phyloP scores from a whole-genome alignment of 2,113 vertebrate species.

The Riparia riparia region DNA sequence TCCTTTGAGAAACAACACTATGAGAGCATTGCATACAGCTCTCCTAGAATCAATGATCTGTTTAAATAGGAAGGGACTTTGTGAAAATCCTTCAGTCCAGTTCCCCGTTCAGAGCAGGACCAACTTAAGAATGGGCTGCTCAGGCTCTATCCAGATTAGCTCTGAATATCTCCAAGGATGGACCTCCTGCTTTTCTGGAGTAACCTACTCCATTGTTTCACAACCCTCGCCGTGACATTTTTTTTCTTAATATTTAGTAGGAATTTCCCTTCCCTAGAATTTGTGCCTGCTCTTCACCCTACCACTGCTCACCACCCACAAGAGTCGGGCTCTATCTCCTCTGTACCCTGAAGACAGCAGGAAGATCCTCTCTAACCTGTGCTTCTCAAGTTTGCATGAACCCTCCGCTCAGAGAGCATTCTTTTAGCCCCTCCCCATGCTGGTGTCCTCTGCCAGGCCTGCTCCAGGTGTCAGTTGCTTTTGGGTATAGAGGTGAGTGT shows the following conservation, averaged over 20 bases:
- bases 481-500: background rate
- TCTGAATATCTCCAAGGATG: background rate
- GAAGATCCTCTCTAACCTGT: background rate
- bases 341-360: background rate
- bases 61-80: background rate
- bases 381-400: background rate
- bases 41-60: background rate
- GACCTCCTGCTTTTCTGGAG: background rate
- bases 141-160: background rate
- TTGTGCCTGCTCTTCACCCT: background rate
- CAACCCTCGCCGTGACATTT: background rate
- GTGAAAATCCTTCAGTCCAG: background rate
- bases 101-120: background rate
- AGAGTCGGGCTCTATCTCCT: background rate
- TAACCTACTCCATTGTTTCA: background rate
- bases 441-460: background rate
- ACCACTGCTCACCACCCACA: background rate
- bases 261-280: background rate
- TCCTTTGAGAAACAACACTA: slow-evolving; percentile 41
- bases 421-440: background rate
- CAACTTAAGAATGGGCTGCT: background rate
- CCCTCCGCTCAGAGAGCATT: background rate
- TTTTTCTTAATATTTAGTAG: background rate
- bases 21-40: background rate
- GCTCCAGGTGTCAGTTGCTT: background rate